Base-by-base conservation (phyloP, 2,888 invertebrate species). In the Chromoteleia sp. region DNA sequence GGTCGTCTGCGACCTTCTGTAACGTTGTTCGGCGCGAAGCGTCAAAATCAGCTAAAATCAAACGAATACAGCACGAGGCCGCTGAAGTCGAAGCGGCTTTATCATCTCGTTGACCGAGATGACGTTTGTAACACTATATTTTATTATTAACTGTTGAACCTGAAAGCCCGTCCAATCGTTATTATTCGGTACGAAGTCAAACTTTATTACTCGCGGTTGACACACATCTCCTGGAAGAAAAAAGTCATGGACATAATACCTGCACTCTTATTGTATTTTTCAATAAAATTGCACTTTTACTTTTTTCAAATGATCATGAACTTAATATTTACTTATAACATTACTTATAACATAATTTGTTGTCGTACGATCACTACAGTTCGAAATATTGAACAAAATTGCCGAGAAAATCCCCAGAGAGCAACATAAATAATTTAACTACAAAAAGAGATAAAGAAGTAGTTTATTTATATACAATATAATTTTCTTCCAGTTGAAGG, bases 1-100 rank as follows among this genome's bases (percentile, higher is more conserved):
- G 70, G 77, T 77, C 54, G 76, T 41, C 30, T 19, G 71, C 61
- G 81, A 78, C 81, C 78, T 78, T 82, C 77, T 71, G 33, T 58
- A 50, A 15, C 65, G 25, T 5, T 8, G 45, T 39, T 63, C 29
- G 17, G 15, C 36, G 45, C 7, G 43, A 48, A 39, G 21, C 61
- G 33, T 65, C 36, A 14, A 76, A 74, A 75, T 80, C 70, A 48
- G 21, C 61, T 59, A 73, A 74, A 63, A 74, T 75, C 80, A 45
- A 80, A 58, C 58, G 17, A 67, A 76, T 76, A 61, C 59, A 39
- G 68, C 68, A 76, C 68, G 70, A 79, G 79, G 79, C 25, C 74
- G 52, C 50, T 56, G 25, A 29, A 65, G 5, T 33, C 59, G 21
- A n/a, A 33, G 48, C 30, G 7, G n/a, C n/a, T 54, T 77, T 77